A percentile compares a stretch with the other conserved stretches of the same genome.
Conservation (phyloP, 30 jellyfish, hydroid and myxozoan genomes). For the Sanderia malayensis region DNA sequence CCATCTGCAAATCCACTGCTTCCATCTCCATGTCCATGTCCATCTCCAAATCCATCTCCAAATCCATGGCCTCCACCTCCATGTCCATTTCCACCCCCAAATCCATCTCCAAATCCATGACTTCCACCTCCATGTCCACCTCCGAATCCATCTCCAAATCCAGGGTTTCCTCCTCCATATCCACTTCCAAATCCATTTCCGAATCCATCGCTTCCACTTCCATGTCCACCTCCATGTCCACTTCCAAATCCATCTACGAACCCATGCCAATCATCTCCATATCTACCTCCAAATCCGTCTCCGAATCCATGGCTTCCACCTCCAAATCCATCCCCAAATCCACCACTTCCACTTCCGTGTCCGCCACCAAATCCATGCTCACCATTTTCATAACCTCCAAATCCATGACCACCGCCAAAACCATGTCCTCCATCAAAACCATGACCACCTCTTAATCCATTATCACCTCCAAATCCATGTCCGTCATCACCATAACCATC, state of each 20-base stretch:
- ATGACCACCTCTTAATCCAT: conserved; percentile 27
- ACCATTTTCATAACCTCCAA: background rate
- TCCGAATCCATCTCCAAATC: conserved; percentile 21
- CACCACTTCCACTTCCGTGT: conserved; percentile 3
- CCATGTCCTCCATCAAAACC: conserved; percentile 33
- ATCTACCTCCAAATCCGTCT: conserved; percentile 73
- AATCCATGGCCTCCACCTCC: conserved; percentile 33
- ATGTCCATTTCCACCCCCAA: conserved; percentile 31
- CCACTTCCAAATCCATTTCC: conserved; percentile 19
- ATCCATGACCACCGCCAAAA: background rate
- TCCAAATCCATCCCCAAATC: conserved; percentile 33
- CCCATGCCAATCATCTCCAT: conserved; percentile 60
- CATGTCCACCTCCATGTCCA: conserved; percentile 52
- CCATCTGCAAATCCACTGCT: background rate
- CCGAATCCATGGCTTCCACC: conserved; percentile 57
- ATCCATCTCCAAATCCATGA: conserved; percentile 32
- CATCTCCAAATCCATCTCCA: conserved; percentile 26
- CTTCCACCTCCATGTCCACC: conserved; percentile 14
- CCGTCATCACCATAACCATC: conserved; percentile 32
- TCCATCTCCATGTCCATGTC: conserved; percentile 35
- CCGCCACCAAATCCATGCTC: conserved; percentile 47
- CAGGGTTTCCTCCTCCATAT: conserved; percentile 18
- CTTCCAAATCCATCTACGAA: conserved; percentile 36
- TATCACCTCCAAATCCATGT: conserved; percentile 11
- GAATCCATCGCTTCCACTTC: conserved; percentile 57